Percentiles rank a stretch among this genome's conserved stretches.
phyloP scores from a whole-genome alignment of 2,888 invertebrate genomes.

The Anorthoa munda region DNA sequence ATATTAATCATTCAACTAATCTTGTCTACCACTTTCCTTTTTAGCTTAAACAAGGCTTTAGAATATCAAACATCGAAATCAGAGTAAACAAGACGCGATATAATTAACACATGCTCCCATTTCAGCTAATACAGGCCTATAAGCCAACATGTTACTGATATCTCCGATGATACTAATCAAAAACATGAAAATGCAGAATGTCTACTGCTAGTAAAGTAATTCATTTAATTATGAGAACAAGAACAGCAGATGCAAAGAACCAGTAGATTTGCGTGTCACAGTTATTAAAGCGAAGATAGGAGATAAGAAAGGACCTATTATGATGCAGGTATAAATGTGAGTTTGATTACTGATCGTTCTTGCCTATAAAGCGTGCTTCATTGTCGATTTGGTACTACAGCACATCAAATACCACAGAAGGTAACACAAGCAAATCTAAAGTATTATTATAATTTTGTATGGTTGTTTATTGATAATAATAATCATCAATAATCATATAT shows the following conservation, averaged over 20 bases:
- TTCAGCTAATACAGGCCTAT: slow-evolving; percentile 39
- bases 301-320: not conserved
- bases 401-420: too few species aligned
- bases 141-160: slow-evolving; percentile 48
- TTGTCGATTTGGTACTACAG: too few species aligned
- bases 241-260: not conserved
- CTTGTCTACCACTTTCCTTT: slow-evolving; percentile 8
- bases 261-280: not conserved
- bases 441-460: too few species aligned
- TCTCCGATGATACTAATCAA: slow-evolving; percentile 47
- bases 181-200: slow-evolving; percentile 33
- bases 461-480: too few species aligned
- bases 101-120: slow-evolving; percentile 44
- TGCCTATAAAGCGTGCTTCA: not conserved
- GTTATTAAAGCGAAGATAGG: not conserved
- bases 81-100: slow-evolving; percentile 25
- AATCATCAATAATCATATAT: too few species aligned
- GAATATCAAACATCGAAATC: slow-evolving; percentile 41
- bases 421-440: too few species aligned
- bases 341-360: not conserved
- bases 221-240: not conserved
- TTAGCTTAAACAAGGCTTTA: slow-evolving; percentile 18
- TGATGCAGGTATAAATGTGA: not conserved
- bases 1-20: slow-evolving; percentile 2
- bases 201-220: not conserved